These are phyloP conservation scores for Cossypha caffra DNA, from an alignment of 2,797 vertebrate species.

Conservation along the genomic window DNA sequence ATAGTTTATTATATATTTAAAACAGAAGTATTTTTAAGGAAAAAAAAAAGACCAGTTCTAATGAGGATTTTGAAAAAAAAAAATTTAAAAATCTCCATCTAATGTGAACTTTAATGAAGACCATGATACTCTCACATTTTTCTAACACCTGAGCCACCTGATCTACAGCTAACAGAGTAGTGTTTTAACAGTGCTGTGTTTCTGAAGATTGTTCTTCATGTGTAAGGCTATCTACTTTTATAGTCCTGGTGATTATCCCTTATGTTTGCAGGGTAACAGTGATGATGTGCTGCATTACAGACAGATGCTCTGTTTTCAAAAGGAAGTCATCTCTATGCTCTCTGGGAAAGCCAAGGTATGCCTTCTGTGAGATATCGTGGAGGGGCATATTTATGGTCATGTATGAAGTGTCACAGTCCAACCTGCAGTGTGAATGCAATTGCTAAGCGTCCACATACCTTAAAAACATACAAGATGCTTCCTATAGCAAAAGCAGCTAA, in stretches of 20 bases:
- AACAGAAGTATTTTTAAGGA: slow-evolving; percentile 25
- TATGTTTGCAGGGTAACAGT: slow-evolving; percentile 35
- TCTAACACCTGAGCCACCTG: slow-evolving; percentile 39
- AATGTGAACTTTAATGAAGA: slow-evolving; percentile 19
- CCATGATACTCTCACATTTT: slow-evolving; percentile 12
- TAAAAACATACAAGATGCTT: slow-evolving; percentile 50
- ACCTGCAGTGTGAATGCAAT: slow-evolving; percentile 66
- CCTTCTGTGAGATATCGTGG: neutral
- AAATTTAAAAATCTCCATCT: neutral
- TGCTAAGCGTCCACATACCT: slow-evolving; percentile 47
- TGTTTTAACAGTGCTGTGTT: slow-evolving; percentile 38
- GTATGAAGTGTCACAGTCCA: slow-evolving; percentile 68
- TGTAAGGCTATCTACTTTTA: slow-evolving; percentile 8
- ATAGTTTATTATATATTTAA: slow-evolving; percentile 59
- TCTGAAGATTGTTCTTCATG: neutral
- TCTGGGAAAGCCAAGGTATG: slow-evolving; percentile 6
- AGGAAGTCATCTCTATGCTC: slow-evolving; percentile 46
- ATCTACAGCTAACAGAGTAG: slow-evolving; percentile 21
- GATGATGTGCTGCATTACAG: slow-evolving; percentile 56
- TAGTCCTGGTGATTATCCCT: neutral
- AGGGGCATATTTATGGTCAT: slow-evolving; percentile 63
- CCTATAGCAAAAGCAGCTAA: slow-evolving; percentile 55
- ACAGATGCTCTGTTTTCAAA: slow-evolving; percentile 42
- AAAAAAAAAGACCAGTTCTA: slow-evolving; percentile 1
- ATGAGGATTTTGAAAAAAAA: neutral